A percentile compares a stretch with the other conserved stretches of the same genome.
These are phyloP conservation scores for Cerastis rubricosa DNA, from an alignment of 2,888 invertebrate genomes.

Conservation along the genomic window DNA sequence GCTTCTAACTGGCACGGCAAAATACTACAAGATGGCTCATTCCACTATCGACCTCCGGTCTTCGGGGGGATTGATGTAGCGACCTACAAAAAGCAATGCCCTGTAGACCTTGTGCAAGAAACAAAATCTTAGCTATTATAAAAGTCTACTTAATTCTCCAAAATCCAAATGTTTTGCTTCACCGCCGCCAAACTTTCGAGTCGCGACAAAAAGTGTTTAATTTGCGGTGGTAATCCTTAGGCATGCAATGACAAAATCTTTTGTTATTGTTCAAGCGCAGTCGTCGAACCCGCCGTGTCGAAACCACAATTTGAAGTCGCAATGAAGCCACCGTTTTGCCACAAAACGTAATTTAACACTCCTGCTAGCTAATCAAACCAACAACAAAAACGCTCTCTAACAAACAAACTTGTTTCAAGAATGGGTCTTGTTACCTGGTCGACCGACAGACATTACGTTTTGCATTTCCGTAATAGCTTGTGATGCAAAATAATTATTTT, in stretches of 20 bases:
- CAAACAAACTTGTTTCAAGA: constrained; percentile 2
- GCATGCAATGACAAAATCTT: constrained; percentile 65
- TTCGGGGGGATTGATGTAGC: too few relatives aligned
- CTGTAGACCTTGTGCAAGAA: too few relatives aligned
- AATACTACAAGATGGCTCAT: too few relatives aligned
- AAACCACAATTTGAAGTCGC: constrained; percentile 75
- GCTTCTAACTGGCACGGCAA: too few relatives aligned
- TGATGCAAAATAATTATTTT: constrained; percentile 62
- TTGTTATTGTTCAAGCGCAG: constrained; percentile 72
- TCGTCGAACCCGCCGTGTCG: constrained; percentile 78
- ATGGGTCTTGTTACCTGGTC: constrained; percentile 30
- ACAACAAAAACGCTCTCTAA: constrained; percentile 39
- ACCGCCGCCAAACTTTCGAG: constrained; percentile 41
- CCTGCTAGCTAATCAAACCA: constrained; percentile 74
- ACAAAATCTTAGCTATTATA: not conserved
- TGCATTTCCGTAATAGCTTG: constrained; percentile 60
- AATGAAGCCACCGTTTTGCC: constrained; percentile 75
- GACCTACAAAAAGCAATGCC: too few relatives aligned
- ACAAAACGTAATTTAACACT: constrained; percentile 78
- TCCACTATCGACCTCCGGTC: too few relatives aligned
- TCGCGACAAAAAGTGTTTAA: constrained; percentile 50
- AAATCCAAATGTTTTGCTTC: constrained; percentile 19
- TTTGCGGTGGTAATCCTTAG: constrained; percentile 47
- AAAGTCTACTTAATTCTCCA: not conserved
- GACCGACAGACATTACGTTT: constrained; percentile 41